Base-by-base conservation (phyloP, 2,888 invertebrate genomes). In the Frankliniella fusca region DNA sequence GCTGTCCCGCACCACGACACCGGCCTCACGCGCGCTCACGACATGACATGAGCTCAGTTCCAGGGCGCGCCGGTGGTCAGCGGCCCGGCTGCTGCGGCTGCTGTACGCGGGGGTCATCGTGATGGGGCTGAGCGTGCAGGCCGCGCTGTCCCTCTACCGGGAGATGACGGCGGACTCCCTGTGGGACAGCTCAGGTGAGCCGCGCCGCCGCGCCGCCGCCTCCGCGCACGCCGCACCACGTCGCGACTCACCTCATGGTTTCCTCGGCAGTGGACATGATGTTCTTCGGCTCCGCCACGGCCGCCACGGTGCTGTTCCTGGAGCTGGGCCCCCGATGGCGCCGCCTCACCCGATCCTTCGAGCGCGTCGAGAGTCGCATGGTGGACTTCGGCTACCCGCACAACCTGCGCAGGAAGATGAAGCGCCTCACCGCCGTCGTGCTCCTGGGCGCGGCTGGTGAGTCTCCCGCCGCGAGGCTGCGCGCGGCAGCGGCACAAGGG, bases 251-350 rank as follows among this genome's bases (percentile, higher is more conserved):
- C 54, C 12, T 2, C 10, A 10, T 70, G 70, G 8, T 70, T n/a
- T 70, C n/a, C 23, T 70, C 11, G 23, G 23, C 70, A 70, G 70
- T 70, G 70, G 70, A 70, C 70, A 70, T 70, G 70, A 70, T 70
- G 70, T 70, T 70, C 23, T 70, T 70, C 70, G 70, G 70, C 70
- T 70, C 70, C 23, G 70, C 70, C 70, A 23, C 70, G 9, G 23
- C 23, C 70, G n/a, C 70, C 23, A 70, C 70, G 23, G n/a, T 70
- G 23, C 70, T 70, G 70, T 70, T 70, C 23, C n/a, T 70, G 23
- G 70, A 70, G 7, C 23, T 70, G 70, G 70, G 70, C 1, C 70
- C 23, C 9, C 70, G 70, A 7, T 70, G 70, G 70, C 70, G 70
- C n/a, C 23, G 23, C 9, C 70, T 70, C 23, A 23, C 70, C 23